Percentiles rank a stretch among this genome's conserved stretches.
Evolutionary conservation across 2,888 invertebrate genomes (phyloP).

Genomic region (Lumbricus terrestris): DNA sequence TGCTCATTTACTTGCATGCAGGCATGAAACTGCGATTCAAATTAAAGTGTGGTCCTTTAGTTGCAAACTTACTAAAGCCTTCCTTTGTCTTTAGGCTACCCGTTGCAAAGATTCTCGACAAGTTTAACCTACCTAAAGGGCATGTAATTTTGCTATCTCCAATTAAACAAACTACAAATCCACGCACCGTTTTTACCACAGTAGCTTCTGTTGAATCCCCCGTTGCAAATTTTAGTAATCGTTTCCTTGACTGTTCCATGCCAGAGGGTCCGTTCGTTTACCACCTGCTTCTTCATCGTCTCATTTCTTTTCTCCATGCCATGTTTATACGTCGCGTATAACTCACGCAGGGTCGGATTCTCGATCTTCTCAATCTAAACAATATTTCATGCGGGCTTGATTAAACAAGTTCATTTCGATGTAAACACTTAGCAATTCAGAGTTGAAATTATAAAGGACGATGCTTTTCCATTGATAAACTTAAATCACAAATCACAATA

Average conservation of each 20-base stretch:
- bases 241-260: not conserved
- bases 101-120: not conserved
- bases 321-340: not conserved
- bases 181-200: not conserved
- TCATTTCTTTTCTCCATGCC: not conserved
- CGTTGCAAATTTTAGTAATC: not conserved
- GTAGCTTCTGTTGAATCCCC: conserved; percentile 13
- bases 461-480: no score
- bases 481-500: not conserved
- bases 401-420: not conserved
- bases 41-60: not conserved
- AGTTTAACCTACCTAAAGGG: no score
- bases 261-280: not conserved
- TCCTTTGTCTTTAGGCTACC: not conserved
- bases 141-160: no score
- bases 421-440: not conserved
- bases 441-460: not conserved
- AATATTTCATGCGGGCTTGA: not conserved
- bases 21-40: not conserved
- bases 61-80: no score
- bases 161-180: no score
- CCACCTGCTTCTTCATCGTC: not conserved
- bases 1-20: not conserved
- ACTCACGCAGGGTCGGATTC: not conserved
- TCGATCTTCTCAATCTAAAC: not conserved